Conservation (phyloP, 2,113 vertebrate genomes). For the Podarcis cretensis region DNA sequence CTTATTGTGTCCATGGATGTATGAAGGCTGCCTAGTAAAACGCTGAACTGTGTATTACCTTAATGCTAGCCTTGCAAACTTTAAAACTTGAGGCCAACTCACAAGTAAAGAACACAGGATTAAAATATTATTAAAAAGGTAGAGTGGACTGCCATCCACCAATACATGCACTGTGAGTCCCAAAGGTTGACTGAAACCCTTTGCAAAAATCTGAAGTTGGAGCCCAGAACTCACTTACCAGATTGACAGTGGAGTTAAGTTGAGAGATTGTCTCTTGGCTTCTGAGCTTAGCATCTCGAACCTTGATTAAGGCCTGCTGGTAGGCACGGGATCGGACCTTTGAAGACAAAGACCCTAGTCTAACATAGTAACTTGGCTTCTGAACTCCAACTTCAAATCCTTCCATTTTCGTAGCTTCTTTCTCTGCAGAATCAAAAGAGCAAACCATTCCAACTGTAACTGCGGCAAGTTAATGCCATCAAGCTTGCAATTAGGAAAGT, state of each 20-base stretch:
- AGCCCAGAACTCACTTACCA: slow-evolving; percentile 79
- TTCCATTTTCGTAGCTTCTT: slow-evolving; percentile 79
- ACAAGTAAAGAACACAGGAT: not conserved
- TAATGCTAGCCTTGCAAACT: not conserved
- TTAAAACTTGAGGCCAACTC: no score
- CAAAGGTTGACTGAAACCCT: not conserved
- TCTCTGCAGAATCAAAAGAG: slow-evolving; percentile 62
- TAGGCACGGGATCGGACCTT: slow-evolving; percentile 82
- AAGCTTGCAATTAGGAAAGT: no score
- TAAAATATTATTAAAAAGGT: not conserved
- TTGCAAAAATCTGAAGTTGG: not conserved
- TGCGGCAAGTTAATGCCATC: not conserved
- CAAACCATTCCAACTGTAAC: not conserved
- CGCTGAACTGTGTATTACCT: not conserved
- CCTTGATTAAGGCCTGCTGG: slow-evolving; percentile 80
- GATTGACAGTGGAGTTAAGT: slow-evolving; percentile 81
- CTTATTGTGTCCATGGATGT: not conserved
- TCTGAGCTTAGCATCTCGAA: slow-evolving; percentile 81
- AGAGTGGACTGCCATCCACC: not conserved
- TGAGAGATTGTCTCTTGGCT: slow-evolving; percentile 86
- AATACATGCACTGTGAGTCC: no score
- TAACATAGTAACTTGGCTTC: slow-evolving; percentile 73
- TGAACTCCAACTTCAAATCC: slow-evolving; percentile 75
- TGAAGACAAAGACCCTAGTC: slow-evolving; percentile 80
- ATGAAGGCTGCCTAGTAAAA: not conserved